These are phyloP conservation scores for Chaenogobius annularis DNA, from an alignment of 2,113 vertebrate species.

Conservation along the genomic window DNA sequence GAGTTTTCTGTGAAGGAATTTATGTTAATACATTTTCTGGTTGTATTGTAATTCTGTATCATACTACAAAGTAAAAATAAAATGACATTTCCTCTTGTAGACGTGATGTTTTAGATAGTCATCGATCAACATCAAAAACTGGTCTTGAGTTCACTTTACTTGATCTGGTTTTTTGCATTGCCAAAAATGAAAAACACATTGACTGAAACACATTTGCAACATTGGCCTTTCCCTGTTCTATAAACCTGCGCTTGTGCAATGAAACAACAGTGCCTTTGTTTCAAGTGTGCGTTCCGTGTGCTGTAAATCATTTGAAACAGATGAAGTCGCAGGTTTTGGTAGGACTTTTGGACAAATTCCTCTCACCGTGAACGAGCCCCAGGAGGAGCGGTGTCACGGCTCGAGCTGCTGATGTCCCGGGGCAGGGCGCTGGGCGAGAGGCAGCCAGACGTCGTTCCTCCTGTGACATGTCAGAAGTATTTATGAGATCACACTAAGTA, in stretches of 20 bases:
- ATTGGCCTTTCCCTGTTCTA: constrained; percentile 40
- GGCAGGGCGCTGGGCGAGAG: constrained; percentile 36
- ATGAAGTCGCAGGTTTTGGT: constrained; percentile 60
- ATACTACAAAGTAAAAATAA: constrained; percentile 22
- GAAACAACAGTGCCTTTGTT: constrained; percentile 75
- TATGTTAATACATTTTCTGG: constrained; percentile 43
- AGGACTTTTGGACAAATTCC: constrained; percentile 50
- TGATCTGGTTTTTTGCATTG: constrained; percentile 11
- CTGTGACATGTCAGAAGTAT: constrained; percentile 33
- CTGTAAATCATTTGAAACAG: constrained; percentile 71
- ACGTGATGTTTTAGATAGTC: constrained; percentile 32
- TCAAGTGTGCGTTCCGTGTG: constrained; percentile 20
- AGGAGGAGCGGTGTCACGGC: constrained; percentile 17
- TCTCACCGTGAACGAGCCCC: constrained; percentile 41
- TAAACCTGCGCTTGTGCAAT: constrained; percentile 52
- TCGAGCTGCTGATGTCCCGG: constrained; percentile 24
- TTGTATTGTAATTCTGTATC: constrained; percentile 23
- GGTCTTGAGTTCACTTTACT: constrained; percentile 10
- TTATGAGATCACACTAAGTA: constrained; percentile 30
- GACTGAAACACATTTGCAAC: constrained; percentile 39
- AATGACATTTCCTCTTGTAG: constrained; percentile 25
- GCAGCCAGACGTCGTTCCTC: constrained; percentile 10
- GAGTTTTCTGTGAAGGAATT: constrained; percentile 58
- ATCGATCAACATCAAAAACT: constrained; percentile 42
- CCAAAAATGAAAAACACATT: constrained; percentile 27